A percentile compares a stretch with the other conserved stretches of the same genome.
phyloP scores from a whole-genome alignment of 1,140 invertebrate species.

The Plutomurus gul region DNA sequence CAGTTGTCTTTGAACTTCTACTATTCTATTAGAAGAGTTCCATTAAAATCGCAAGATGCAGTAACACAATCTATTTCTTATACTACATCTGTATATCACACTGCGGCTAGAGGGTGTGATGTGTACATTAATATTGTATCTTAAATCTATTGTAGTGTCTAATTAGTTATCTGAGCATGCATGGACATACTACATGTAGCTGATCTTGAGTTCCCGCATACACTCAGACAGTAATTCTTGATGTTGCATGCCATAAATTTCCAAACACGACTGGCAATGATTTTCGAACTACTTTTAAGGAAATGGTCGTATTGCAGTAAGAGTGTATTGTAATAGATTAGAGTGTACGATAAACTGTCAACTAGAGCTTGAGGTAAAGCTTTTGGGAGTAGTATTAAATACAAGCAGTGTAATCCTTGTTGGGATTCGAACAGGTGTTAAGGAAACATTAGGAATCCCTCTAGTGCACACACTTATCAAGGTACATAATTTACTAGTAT shows the following conservation, averaged over 20 bases:
- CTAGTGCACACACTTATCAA: too few species aligned
- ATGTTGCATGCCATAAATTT: neutral
- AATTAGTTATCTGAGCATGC: too few species aligned
- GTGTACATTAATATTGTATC: neutral
- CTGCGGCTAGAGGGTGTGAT: neutral
- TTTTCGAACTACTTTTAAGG: slow-evolving; percentile 5
- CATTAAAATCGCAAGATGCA: neutral
- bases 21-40: neutral
- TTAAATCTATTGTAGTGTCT: too few species aligned
- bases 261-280: neutral
- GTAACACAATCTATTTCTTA: too few species aligned
- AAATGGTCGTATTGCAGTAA: neutral
- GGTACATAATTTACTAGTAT: too few species aligned
- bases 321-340: neutral
- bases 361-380: neutral
- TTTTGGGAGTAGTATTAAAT: neutral
- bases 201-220: too few species aligned
- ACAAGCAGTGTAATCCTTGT: neutral
- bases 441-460: too few species aligned
- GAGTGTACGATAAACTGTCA: slow-evolving; percentile 3
- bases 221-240: too few species aligned
- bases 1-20: neutral
- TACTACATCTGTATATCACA: too few species aligned
- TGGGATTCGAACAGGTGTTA: neutral
- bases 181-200: too few species aligned